Evolutionary conservation across 2,888 invertebrate species (phyloP).

Genomic region (Clanis bilineata): DNA sequence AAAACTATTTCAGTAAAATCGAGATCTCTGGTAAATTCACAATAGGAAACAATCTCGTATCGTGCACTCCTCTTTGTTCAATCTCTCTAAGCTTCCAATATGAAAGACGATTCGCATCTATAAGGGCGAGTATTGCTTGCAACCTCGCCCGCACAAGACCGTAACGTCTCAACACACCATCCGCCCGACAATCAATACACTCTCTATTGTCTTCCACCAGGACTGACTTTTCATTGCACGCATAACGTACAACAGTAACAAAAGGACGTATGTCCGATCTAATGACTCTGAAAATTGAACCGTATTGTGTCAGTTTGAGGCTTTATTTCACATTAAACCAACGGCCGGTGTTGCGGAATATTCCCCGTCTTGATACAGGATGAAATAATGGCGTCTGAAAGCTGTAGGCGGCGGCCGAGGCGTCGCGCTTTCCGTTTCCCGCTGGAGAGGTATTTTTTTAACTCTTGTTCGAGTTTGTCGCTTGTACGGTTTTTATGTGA

Average conservation of each 20-base stretch:
- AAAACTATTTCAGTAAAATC: conserved; percentile 4
- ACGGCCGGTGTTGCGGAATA: conserved; percentile 43
- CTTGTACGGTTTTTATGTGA: conserved; percentile 44
- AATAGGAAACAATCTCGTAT: conserved; percentile 39
- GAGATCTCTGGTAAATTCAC: conserved; percentile 17
- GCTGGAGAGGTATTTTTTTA: conserved; percentile 53
- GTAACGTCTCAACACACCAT: conserved; percentile 43
- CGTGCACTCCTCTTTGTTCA: conserved; percentile 40
- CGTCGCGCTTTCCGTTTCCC: conserved; percentile 62
- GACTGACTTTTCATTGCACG: conserved; percentile 40
- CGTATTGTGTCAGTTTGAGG: conserved; percentile 44
- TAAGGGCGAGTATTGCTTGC: conserved; percentile 48
- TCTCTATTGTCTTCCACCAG: conserved; percentile 44
- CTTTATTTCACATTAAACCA: conserved; percentile 44
- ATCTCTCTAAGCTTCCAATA: conserved; percentile 56
- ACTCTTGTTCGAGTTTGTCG: conserved; percentile 50
- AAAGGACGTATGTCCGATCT: conserved; percentile 39
- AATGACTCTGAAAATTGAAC: conserved; percentile 52
- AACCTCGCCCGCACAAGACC: conserved; percentile 25
- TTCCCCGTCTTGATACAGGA: conserved; percentile 54
- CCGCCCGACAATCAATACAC: conserved; percentile 46
- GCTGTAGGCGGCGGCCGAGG: conserved; percentile 54
- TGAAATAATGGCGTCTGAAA: conserved; percentile 68
- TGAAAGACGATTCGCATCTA: conserved; percentile 57
- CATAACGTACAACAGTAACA: conserved; percentile 21